Evolutionary conservation across 2,888 invertebrate species (phyloP).

Genomic region (Agonopterix subpropinquella): DNA sequence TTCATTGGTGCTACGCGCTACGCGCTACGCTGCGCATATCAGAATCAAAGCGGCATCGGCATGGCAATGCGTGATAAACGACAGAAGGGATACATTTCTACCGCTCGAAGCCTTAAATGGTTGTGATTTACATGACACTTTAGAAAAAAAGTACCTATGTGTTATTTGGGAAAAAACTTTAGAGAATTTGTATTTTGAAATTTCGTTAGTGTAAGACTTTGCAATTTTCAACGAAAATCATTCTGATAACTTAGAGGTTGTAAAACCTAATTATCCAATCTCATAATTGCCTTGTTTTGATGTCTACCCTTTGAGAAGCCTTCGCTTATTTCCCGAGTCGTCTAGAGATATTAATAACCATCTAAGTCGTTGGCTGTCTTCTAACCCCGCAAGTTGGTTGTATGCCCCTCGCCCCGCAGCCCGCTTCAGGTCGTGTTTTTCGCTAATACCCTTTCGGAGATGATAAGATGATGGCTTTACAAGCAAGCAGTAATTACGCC

Average conservation of each 20-base stretch:
- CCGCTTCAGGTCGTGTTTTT: conserved; percentile 51
- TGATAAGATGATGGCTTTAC: conserved; percentile 73
- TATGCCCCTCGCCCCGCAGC: conserved; percentile 15
- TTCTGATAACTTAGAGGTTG: conserved; percentile 48
- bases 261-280: conserved; percentile 68
- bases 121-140: too few species aligned
- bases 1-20: too few species aligned
- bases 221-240: conserved; percentile 30
- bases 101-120: too few species aligned
- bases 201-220: too few species aligned
- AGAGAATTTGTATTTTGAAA: too few species aligned
- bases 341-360: conserved; percentile 72
- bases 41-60: too few species aligned
- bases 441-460: conserved; percentile 67
- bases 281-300: conserved; percentile 73
- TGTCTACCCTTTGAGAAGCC: conserved; percentile 67
- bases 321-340: conserved; percentile 60
- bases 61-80: too few species aligned
- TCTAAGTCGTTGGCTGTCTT: conserved; percentile 57
- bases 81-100: too few species aligned
- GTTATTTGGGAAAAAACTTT: too few species aligned
- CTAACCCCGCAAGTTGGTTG: conserved; percentile 44
- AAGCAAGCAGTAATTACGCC: conserved; percentile 69
- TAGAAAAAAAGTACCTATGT: background rate
- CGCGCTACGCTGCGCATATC: too few species aligned